Percentiles rank a stretch among this genome's conserved stretches.
phyloP scores from a whole-genome alignment of 2,113 vertebrate genomes.

The Tupaia chinensis region DNA sequence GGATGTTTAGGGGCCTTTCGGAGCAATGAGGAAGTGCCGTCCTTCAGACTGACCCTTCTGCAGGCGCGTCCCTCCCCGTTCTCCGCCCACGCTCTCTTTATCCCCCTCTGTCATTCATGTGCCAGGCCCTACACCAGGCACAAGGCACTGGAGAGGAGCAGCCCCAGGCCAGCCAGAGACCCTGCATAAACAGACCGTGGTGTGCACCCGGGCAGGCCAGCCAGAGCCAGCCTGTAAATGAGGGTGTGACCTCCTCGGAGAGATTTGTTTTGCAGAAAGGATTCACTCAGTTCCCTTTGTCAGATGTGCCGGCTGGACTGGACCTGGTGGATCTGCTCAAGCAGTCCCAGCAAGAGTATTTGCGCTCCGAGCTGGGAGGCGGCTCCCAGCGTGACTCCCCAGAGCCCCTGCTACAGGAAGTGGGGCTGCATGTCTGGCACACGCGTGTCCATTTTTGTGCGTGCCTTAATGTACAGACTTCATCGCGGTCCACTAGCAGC shows the following conservation, averaged over 20 bases:
- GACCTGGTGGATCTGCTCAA: not conserved
- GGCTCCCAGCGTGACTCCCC: not conserved
- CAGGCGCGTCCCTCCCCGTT: not conserved
- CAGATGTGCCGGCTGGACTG: not conserved
- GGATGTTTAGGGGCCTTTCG: too few species aligned
- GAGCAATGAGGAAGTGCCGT: not conserved
- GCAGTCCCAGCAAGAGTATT: not conserved
- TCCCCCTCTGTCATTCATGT: not conserved
- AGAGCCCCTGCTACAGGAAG: not conserved
- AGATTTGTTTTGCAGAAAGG: conserved; percentile 44
- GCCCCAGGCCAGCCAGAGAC: not conserved
- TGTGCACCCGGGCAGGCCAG: not conserved
- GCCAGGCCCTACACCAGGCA: not conserved
- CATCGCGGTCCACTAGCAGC: not conserved
- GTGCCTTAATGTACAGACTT: not conserved
- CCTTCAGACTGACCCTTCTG: not conserved
- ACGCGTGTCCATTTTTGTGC: not conserved
- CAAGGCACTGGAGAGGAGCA: not conserved
- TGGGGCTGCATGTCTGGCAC: not conserved
- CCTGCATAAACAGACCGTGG: not conserved
- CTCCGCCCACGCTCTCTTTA: not conserved
- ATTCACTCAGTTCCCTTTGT: not conserved
- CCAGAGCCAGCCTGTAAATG: not conserved
- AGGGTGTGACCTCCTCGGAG: not conserved
- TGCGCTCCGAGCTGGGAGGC: not conserved